Evolutionary conservation across 2,888 invertebrate species (phyloP), one percentile per base, ranked within the genome.

Genomic region (Apotomis betuletana): DNA sequence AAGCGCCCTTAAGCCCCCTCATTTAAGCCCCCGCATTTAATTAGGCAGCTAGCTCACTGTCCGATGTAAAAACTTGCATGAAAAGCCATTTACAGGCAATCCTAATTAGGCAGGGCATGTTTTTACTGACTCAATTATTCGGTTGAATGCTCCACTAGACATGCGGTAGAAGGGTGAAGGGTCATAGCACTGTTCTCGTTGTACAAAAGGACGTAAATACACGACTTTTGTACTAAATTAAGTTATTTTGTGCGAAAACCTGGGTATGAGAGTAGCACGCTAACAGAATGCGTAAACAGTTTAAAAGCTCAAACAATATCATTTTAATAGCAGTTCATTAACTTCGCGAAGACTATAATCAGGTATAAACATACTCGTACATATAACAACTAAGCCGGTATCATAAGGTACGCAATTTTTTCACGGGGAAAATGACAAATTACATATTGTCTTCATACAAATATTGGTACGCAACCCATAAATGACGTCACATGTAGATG

Each of bases 121-220:
- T 63, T 69, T 65, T 54, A 55, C 59, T 60, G 59, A 70, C 60
- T 70, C 15, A 49, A 70, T 70, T 65, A 60, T 54, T 59, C 51
- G 54, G 65, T 55, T 59, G 65, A 65, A 70, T 59, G 70, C 65
- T 64, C 54, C 70, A 65, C 65, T 70, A 65, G 70, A 44, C 64
- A 49, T 60, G 64, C 49, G 52, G 55, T 60, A 54, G 60, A 38
- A 41, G 51, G 55, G 12, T 54, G 41, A 55, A 41, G 64, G 44
- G 61, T 67, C 54, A 67, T 36, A 55, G 38, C 61, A 55, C 64
- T n/a, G 15, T 27, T 3, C 10, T 36, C 38, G 38, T 13, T 13
- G 44, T n/a, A 59, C 3, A 9, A 59, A 59, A 15, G 49, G 44
- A 13, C 59, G 13, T 44, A 59, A 59, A n/a, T n/a, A 13, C 13